Conservation (phyloP, 2,113 vertebrate species). For the Uropsilus gracilis region DNA sequence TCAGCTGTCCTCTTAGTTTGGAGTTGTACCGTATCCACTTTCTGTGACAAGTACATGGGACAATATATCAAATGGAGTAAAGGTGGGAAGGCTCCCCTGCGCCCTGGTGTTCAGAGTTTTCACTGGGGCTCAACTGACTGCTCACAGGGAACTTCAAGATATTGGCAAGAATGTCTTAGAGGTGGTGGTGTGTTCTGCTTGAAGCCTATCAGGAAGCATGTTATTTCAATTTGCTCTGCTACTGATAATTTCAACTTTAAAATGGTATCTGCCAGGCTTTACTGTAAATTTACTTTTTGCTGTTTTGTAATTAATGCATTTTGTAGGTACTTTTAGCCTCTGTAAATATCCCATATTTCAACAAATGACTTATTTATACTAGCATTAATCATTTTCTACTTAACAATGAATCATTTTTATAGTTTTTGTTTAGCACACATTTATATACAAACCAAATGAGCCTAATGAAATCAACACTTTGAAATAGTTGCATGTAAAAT, state of each 20-base stretch:
- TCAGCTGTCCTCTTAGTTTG: not conserved
- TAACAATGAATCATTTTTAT: not conserved
- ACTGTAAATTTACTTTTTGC: not conserved
- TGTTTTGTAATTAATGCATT: constrained; percentile 5
- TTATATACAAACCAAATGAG: too few species aligned
- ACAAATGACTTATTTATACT: not conserved
- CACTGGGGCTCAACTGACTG: not conserved
- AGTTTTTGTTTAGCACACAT: not conserved
- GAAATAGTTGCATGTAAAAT: too few species aligned
- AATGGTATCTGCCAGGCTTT: not conserved
- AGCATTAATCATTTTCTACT: not conserved
- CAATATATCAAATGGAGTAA: not conserved
- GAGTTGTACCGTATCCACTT: not conserved
- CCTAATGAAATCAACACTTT: too few species aligned
- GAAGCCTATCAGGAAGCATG: not conserved
- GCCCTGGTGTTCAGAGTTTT: not conserved
- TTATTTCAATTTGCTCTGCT: not conserved
- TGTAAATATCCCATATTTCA: not conserved
- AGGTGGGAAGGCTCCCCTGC: not conserved
- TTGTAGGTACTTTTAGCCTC: not conserved
- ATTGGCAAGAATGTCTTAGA: not conserved
- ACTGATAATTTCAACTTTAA: constrained; percentile 14
- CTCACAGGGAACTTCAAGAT: too few species aligned
- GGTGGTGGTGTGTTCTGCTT: not conserved
- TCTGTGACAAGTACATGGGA: not conserved